phyloP scores from a whole-genome alignment of 1,140 invertebrate genomes.

The Eurosta solidaginis region DNA sequence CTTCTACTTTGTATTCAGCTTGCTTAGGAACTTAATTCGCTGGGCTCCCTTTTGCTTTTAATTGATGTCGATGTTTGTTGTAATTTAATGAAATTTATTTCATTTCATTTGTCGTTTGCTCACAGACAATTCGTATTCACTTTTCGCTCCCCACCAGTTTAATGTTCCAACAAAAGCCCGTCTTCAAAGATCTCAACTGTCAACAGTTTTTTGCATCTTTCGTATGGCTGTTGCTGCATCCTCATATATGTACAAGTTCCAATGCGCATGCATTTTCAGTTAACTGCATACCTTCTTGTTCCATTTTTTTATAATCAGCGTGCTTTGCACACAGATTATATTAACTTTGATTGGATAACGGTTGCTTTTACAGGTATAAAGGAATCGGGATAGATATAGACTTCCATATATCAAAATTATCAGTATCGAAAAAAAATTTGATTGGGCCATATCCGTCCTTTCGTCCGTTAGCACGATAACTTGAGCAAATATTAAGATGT shows the following conservation, averaged over 20 bases:
- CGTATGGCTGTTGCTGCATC: neutral
- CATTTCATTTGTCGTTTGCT: neutral
- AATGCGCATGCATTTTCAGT: too few species aligned
- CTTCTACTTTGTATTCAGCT: neutral
- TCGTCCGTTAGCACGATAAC: too few species aligned
- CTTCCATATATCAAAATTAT: too few species aligned
- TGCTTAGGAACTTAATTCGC: neutral
- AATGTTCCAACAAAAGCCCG: neutral
- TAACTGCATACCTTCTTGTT: too few species aligned
- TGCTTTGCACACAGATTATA: too few species aligned
- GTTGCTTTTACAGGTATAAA: too few species aligned
- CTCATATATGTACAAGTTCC: neutral
- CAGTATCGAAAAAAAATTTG: too few species aligned
- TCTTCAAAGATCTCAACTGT: neutral
- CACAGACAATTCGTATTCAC: neutral
- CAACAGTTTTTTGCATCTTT: neutral
- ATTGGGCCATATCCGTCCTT: too few species aligned
- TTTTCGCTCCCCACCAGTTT: neutral
- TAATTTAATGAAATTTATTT: slow-evolving; percentile 29
- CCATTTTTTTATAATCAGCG: too few species aligned
- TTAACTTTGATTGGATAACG: too few species aligned
- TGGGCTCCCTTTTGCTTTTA: neutral
- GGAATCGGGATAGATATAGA: too few species aligned
- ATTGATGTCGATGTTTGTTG: neutral
- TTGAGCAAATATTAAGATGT: too few species aligned